Evolutionary conservation across 2,113 vertebrate genomes (phyloP).

Genomic region (Oreochromis aureus): DNA sequence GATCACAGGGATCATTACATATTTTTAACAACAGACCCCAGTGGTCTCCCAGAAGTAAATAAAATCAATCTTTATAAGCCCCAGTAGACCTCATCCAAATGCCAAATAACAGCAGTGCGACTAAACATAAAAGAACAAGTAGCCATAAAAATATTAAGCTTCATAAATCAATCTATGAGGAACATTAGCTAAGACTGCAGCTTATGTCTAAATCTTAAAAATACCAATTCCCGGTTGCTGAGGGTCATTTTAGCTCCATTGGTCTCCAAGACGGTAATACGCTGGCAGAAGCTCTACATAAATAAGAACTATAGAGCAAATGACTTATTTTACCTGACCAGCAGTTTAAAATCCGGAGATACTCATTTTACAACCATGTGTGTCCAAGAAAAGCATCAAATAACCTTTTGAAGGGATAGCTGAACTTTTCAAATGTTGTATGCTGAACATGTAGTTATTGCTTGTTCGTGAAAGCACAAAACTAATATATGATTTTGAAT

Average conservation of each 20-base stretch:
- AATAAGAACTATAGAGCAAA: fast-evolving
- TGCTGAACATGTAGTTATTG: background rate
- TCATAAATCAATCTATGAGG: background rate
- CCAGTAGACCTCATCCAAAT: background rate
- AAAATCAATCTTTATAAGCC: background rate
- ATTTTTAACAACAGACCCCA: background rate
- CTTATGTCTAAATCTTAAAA: background rate
- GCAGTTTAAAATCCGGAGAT: background rate
- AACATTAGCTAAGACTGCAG: background rate
- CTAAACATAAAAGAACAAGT: background rate
- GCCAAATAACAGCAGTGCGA: background rate
- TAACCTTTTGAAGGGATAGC: background rate
- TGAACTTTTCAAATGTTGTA: background rate
- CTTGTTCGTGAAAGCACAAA: fast-evolving
- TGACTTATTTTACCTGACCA: background rate
- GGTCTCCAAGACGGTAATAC: background rate
- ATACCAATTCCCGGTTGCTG: background rate
- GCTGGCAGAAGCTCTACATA: background rate
- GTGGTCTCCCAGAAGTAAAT: background rate
- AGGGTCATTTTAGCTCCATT: background rate
- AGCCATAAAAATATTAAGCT: background rate
- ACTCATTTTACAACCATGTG: fast-evolving
- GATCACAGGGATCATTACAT: background rate
- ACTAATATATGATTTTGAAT: background rate
- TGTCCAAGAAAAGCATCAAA: background rate